Evolutionary conservation across 2,888 invertebrate genomes (phyloP), one percentile per base, ranked within the genome.

Genomic region (Parnassius apollo): DNA sequence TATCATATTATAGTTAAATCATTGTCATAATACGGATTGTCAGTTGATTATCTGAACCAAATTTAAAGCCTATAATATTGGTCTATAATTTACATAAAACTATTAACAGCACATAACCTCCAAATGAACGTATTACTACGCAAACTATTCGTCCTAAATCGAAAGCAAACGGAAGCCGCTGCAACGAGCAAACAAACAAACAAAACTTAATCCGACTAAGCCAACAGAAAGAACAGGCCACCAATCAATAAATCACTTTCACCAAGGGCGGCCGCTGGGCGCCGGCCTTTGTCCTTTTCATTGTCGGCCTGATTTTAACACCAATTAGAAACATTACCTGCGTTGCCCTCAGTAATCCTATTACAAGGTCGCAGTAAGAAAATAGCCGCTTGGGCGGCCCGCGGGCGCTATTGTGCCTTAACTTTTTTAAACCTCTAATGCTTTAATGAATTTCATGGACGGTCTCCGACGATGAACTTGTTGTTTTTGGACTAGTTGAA

Each of bases 251-350:
- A 91, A 91, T 91, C 90, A 91, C 88, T 88, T 82, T 85, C 83
- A 76, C 81, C 84, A 76, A 80, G 77, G 80, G 75, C 79, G 73
- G 78, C 79, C 81, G 76, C 77, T 74, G 82, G 88, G 89, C 88
- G 88, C 89, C 86, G 77, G 73, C 78, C 76, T 85, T 85, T 87
- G 86, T 88, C 73, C 80, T 69, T 64, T 67, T 68, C 69, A 80
- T 80, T 83, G 87, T 88, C 86, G 87, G 88, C 82, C 82, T 81
- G 85, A 87, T 89, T 89, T 88, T 88, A 85, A 89, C 88, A 88
- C 87, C 90, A 91, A 91, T 91, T 91, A 90, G 82, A 87, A 85
- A 85, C 87, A 89, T 83, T 91, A 91, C 91, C 91, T 90, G 89
- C 78, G 78, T 82, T 81, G 77, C 80, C 79, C 77, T 76, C 71